phyloP scores from a whole-genome alignment of 2,113 vertebrate genomes.

The Rhynchomys soricoides region DNA sequence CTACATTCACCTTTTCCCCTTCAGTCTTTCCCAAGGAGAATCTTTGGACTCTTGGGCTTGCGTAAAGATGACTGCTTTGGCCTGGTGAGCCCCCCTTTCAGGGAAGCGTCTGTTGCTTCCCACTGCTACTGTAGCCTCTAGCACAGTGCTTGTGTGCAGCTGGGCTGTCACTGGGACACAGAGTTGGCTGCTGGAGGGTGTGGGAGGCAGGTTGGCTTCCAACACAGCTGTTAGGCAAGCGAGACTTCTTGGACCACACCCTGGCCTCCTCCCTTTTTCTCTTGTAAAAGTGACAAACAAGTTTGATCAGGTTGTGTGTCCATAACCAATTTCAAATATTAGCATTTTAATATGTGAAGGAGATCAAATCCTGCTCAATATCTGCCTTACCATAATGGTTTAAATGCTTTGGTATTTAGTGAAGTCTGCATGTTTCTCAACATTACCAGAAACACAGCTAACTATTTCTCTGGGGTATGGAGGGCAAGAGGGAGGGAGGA shows the following conservation, averaged over 20 bases:
- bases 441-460: not conserved
- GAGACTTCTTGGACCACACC: not conserved
- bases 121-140: not conserved
- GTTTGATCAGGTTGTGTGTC: not conserved
- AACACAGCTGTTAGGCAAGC: not conserved
- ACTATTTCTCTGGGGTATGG: not conserved
- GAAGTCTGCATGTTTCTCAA: not conserved
- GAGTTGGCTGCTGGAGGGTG: too few species aligned
- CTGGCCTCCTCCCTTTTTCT: not conserved
- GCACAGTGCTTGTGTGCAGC: not conserved
- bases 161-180: not conserved
- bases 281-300: not conserved
- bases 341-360: not conserved
- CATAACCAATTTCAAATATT: not conserved
- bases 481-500: not conserved
- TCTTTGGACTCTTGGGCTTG: accelerated
- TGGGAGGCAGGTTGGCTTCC: too few species aligned
- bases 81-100: too few species aligned
- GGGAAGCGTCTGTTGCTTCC: not conserved
- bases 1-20: accelerated
- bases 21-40: not conserved
- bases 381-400: not conserved
- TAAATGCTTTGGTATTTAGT: not conserved
- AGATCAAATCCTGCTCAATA: not conserved
- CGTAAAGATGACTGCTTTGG: not conserved